Conservation (phyloP, 2,113 vertebrate genomes). For the Tringa solitaria region DNA sequence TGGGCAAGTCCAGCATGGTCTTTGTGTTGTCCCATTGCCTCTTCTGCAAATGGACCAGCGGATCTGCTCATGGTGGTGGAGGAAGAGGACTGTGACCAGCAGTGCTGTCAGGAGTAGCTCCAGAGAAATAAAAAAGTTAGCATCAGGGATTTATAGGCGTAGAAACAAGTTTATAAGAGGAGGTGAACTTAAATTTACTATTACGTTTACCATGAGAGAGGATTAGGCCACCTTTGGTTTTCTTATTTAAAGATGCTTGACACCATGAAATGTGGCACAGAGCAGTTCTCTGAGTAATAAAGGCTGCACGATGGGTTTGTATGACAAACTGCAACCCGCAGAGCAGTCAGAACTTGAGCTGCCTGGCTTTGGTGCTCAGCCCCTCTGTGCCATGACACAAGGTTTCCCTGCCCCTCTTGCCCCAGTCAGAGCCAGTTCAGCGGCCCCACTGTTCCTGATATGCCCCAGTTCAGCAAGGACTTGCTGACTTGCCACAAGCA, state of each 20-base stretch:
- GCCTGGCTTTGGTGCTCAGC: not conserved
- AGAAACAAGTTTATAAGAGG: not conserved
- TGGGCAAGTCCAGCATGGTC: not conserved
- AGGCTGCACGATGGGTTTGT: not conserved
- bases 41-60: not conserved
- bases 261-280: not conserved
- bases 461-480: not conserved
- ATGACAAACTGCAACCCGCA: not conserved
- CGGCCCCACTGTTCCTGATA: rapidly evolving
- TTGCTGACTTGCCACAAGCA: not conserved
- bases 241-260: not conserved
- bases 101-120: not conserved
- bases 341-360: not conserved
- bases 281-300: not conserved
- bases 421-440: not conserved
- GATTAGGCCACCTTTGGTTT: not conserved
- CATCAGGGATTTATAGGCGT: not conserved
- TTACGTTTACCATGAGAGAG: not conserved
- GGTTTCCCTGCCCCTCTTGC: not conserved
- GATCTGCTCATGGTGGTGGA: not conserved
- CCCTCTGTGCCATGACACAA: not conserved
- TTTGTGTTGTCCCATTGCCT: not conserved
- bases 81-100: not conserved
- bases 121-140: not conserved
- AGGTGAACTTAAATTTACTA: not conserved